phyloP scores from a whole-genome alignment of 2,888 invertebrate genomes.

The Meta bourneti region DNA sequence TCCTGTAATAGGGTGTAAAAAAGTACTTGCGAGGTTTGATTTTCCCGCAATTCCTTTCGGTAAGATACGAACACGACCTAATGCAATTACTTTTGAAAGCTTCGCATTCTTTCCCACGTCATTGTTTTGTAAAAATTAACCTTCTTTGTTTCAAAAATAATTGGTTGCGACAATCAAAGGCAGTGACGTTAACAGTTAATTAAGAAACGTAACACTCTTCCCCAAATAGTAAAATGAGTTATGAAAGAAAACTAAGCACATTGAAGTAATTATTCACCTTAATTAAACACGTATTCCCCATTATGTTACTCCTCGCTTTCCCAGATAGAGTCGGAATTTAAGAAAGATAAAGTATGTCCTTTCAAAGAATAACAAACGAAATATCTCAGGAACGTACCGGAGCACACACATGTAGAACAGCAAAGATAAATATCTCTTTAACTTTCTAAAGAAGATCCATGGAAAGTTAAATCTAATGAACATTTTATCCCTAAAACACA shows the following conservation, averaged over 20 bases:
- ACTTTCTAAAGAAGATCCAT: neutral
- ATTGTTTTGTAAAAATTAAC: neutral
- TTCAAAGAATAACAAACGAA: neutral
- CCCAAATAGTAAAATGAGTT: neutral
- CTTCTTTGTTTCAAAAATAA: neutral
- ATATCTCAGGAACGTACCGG: neutral
- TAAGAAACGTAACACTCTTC: neutral
- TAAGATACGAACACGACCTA: neutral
- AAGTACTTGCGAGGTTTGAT: neutral
- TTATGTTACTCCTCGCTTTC: neutral
- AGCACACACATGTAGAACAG: too few species aligned
- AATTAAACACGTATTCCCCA: neutral
- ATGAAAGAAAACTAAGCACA: neutral
- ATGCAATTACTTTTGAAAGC: neutral
- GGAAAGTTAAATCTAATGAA: neutral
- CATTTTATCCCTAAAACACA: neutral
- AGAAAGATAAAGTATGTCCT: neutral
- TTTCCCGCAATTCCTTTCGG: neutral
- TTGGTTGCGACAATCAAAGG: neutral
- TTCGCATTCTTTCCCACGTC: neutral
- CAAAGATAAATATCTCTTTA: neutral
- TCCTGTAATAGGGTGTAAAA: neutral
- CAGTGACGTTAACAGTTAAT: neutral
- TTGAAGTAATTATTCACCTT: conserved; percentile 1
- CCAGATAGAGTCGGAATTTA: neutral